Base-by-base conservation (phyloP, 2,888 invertebrate genomes). In the Watsonalla cultraria region DNA sequence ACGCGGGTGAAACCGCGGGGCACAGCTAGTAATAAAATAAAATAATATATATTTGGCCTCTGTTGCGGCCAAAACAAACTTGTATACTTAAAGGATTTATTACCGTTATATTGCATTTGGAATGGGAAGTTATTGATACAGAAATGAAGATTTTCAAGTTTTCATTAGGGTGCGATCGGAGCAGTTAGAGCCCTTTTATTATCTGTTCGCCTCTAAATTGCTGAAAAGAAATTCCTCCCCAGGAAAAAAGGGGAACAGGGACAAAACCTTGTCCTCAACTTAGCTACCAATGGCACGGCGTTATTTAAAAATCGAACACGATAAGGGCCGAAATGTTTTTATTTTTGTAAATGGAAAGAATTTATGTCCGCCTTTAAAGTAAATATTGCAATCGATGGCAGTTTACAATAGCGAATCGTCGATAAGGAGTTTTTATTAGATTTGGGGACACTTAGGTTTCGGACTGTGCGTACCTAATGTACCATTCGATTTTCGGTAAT, bases 101-200 rank as follows among this genome's bases (percentile, higher is more conserved):
- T 69, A 68, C 57, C 62, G 58, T 60, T 51, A 54, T 67, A 54
- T 67, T 69, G 61, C 60, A 65, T 66, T 70, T 65, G 64, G 72
- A 75, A 76, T 77, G 78, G 76, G 76, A 84, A 82, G 72, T 82
- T 86, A 85, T 86, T 82, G 83, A 86, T 86, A 84, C 80, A 80
- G 81, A 80, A 88, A 86, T 84, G 79, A 83, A 74, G 83, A 86
- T 80, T 81, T 81, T 80, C 78, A 80, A 86, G 82, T 87, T 90
- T 90, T 90, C 90, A 90, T 90, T 90, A 90, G 85, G 84, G 89
- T 78, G 83, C 84, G 82, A 87, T 87, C 78, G 82, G 71, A 79
- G 83, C 89, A 88, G 86, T 91, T 90, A 90, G 88, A 88, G 90
- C 89, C 91, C 87, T 90, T 91, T 91, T 91, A 91, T 91, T 91